A percentile compares a stretch with the other conserved stretches of the same genome.
Conservation (phyloP, 2,113 vertebrate species). For the Nymphicus hollandicus region DNA sequence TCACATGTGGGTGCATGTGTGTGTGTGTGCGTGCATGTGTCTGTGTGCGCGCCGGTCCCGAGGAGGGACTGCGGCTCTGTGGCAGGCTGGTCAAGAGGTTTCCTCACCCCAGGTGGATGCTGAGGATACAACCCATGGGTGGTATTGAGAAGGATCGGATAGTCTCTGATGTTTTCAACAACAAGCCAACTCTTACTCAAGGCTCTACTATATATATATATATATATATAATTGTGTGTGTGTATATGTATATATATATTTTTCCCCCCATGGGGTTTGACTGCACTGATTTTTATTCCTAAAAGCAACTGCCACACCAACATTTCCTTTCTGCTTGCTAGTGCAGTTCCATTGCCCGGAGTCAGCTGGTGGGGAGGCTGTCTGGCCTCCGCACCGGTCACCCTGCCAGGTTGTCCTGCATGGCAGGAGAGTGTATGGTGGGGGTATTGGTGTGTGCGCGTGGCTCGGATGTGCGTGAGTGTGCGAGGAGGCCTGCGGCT, state of each 20-base stretch:
- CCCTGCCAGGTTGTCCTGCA: background rate
- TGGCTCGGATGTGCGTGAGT: background rate
- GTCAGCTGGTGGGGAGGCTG: background rate
- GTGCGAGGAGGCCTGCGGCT: background rate
- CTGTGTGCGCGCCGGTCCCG: background rate
- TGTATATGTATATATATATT: constrained; percentile 53
- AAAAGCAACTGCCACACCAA: constrained; percentile 74
- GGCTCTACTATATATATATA: constrained; percentile 45
- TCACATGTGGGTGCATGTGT: background rate
- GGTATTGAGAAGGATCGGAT: constrained; percentile 2
- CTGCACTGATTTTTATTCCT: constrained; percentile 79
- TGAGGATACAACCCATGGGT: constrained; percentile 37
- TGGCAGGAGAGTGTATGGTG: background rate
- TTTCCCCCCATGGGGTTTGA: constrained; percentile 74
- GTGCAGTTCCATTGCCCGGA: constrained; percentile 57
- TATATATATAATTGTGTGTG: constrained; percentile 34
- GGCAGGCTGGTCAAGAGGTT: background rate
- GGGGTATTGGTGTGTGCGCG: background rate
- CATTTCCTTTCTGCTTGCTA: constrained; percentile 70
- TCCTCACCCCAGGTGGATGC: constrained; percentile 4
- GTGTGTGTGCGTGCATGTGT: accelerated
- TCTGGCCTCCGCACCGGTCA: background rate
- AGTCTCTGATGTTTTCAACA: constrained; percentile 70
- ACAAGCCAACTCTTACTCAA: constrained; percentile 72
- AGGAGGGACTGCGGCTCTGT: background rate